A percentile compares a stretch with the other conserved stretches of the same genome.
Evolutionary conservation across 2,888 invertebrate genomes (phyloP).

Genomic region (Empis stercorea): DNA sequence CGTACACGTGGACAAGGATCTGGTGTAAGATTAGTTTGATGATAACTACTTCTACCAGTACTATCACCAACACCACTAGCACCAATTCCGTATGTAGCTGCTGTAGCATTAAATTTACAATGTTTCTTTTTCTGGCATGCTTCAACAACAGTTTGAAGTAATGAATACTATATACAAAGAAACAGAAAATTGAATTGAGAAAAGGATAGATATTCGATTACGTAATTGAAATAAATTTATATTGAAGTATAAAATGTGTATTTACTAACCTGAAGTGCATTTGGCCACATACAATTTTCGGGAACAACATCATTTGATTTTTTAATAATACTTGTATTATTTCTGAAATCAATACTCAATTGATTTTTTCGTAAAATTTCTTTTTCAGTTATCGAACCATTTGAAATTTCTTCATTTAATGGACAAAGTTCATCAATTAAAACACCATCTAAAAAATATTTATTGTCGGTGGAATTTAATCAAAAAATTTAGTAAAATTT

Average conservation of each 20-base stretch:
- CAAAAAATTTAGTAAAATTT: background rate
- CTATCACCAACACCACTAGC: conserved; percentile 30
- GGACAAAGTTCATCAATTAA: conserved; percentile 33
- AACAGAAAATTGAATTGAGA: too few relatives aligned
- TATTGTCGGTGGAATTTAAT: too few relatives aligned
- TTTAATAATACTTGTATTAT: background rate
- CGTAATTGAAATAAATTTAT: too few relatives aligned
- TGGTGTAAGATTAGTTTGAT: conserved; percentile 22
- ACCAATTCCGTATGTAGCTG: conserved; percentile 70
- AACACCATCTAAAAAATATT: conserved; percentile 29
- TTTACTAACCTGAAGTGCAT: conserved; percentile 62
- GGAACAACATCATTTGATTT: conserved; percentile 10
- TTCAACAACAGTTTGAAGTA: conserved; percentile 89
- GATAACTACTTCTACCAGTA: conserved; percentile 28
- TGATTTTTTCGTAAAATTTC: too few relatives aligned
- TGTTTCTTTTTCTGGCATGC: conserved; percentile 87
- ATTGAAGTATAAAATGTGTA: too few relatives aligned
- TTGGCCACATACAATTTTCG: conserved; percentile 55
- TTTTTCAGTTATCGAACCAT: conserved; percentile 4
- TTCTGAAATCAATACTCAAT: background rate
- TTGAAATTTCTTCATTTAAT: conserved; percentile 13
- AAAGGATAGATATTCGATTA: too few relatives aligned
- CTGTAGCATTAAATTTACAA: conserved; percentile 81
- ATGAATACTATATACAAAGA: conserved; percentile 51
- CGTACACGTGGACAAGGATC: conserved; percentile 83